Percentiles rank a stretch among this genome's conserved stretches.
phyloP scores from a whole-genome alignment of 2,888 invertebrate species.

The Microplitis manilae region DNA sequence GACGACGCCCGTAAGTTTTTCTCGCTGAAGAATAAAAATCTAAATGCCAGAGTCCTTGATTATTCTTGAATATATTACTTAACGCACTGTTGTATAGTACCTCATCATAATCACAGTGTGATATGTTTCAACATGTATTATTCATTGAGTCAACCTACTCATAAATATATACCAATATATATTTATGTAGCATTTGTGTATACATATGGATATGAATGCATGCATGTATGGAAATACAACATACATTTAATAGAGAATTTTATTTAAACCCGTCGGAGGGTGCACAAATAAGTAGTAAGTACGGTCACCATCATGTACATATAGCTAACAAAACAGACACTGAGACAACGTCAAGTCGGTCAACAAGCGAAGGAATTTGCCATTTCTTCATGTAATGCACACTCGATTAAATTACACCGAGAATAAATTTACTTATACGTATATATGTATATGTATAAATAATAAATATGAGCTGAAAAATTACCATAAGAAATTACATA shows the following conservation, averaged over 20 bases:
- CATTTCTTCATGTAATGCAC: conserved; percentile 12
- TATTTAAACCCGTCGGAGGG: conserved; percentile 11
- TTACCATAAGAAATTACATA: conserved; percentile 37
- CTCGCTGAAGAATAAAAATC: background rate
- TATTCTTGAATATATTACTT: conserved; percentile 27
- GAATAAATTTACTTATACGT: conserved; percentile 14
- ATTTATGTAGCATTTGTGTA: background rate
- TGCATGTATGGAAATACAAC: background rate
- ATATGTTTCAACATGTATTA: conserved; percentile 41
- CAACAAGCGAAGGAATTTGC: conserved; percentile 27
- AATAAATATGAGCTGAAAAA: conserved; percentile 18
- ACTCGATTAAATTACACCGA: conserved; percentile 7
- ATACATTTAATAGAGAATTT: background rate
- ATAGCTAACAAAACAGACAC: background rate
- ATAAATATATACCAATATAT: conserved; percentile 1
- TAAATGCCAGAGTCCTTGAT: conserved; percentile 16
- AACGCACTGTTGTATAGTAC: conserved; percentile 13
- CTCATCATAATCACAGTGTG: conserved; percentile 36
- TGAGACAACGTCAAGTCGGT: conserved; percentile 14
- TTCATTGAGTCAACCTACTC: conserved; percentile 43
- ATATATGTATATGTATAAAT: too few relatives aligned
- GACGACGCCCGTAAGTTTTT: conserved; percentile 4
- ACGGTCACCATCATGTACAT: background rate
- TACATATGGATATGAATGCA: background rate
- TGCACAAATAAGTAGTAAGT: conserved; percentile 32